Percentiles rank a stretch among this genome's conserved stretches.
Conservation (phyloP, 2,113 vertebrate genomes). For the Solea senegalensis region DNA sequence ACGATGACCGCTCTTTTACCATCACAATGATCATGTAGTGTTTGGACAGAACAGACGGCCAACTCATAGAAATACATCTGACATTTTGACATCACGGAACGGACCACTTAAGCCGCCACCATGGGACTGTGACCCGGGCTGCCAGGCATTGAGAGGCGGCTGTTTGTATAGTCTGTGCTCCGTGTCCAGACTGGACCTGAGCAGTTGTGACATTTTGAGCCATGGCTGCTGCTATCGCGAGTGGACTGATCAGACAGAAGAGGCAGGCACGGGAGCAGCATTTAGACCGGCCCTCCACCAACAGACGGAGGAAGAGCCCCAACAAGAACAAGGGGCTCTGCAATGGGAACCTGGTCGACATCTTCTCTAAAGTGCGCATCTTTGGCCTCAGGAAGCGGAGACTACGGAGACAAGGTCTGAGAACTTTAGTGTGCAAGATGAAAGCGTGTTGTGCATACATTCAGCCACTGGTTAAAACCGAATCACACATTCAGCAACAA, state of each 20-base stretch:
- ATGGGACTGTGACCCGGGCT: conserved; percentile 81
- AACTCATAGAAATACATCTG: conserved; percentile 29
- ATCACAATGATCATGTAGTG: conserved; percentile 66
- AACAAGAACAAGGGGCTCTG: conserved; percentile 97
- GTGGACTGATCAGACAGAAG: conserved; percentile 98
- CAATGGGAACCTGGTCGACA: conserved; percentile 98
- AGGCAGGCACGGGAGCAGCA: conserved; percentile 97
- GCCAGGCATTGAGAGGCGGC: conserved; percentile 77
- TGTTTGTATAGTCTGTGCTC: conserved; percentile 77
- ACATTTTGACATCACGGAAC: conserved; percentile 62
- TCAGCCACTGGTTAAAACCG: conserved; percentile 37
- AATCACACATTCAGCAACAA: neutral
- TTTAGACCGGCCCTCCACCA: conserved; percentile 92
- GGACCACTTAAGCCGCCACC: conserved; percentile 62
- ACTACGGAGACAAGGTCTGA: conserved; percentile 96
- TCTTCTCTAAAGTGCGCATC: conserved; percentile 99
- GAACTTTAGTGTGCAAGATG: conserved; percentile 63
- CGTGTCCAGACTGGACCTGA: conserved; percentile 72
- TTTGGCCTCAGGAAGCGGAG: conserved; percentile 98
- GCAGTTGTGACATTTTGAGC: conserved; percentile 76
- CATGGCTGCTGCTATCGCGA: conserved; percentile 98
- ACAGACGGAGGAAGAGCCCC: conserved; percentile 95
- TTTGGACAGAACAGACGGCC: conserved; percentile 51
- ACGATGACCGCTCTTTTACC: conserved; percentile 51
- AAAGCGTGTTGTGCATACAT: conserved; percentile 36